A percentile compares a stretch with the other conserved stretches of the same genome.
These are phyloP conservation scores for Philereme vetulata DNA, from an alignment of 2,888 invertebrate species.

Conservation along the genomic window DNA sequence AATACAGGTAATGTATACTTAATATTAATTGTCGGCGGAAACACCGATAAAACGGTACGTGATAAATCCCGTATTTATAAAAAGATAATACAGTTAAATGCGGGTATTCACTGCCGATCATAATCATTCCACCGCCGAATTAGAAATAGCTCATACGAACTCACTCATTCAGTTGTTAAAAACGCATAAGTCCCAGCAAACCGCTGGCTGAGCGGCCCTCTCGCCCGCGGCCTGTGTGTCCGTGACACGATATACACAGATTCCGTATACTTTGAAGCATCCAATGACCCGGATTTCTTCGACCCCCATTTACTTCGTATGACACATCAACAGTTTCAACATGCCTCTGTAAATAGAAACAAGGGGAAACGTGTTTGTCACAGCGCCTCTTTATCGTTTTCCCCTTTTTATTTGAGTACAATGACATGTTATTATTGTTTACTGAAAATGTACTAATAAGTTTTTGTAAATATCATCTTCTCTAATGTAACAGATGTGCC, in stretches of 20 bases:
- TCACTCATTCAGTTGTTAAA: not conserved
- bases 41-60: too few species aligned
- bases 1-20: too few species aligned
- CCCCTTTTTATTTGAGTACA: slow-evolving; percentile 1
- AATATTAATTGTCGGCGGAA: too few species aligned
- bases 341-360: slow-evolving; percentile 70
- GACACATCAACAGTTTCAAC: slow-evolving; percentile 70
- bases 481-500: slow-evolving; percentile 21
- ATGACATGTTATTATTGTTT: slow-evolving; percentile 18
- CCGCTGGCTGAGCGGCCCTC: slow-evolving; percentile 10
- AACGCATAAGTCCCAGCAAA: not conserved
- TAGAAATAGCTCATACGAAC: too few species aligned
- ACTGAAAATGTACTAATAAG: slow-evolving; percentile 8
- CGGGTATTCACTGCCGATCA: too few species aligned
- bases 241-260: slow-evolving; percentile 46
- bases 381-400: slow-evolving; percentile 3
- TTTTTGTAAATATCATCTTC: slow-evolving; percentile 4
- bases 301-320: slow-evolving; percentile 65
- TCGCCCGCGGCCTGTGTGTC: slow-evolving; percentile 34
- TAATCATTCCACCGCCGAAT: too few species aligned
- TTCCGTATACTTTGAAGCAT: slow-evolving; percentile 62
- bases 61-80: too few species aligned
- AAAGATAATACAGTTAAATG: too few species aligned
- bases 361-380: slow-evolving; percentile 36
- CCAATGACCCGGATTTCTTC: slow-evolving; percentile 64